Evolutionary conservation across 2,888 invertebrate species (phyloP), one percentile per base, ranked within the genome.

Genomic region (Drosophila fulvimacula): DNA sequence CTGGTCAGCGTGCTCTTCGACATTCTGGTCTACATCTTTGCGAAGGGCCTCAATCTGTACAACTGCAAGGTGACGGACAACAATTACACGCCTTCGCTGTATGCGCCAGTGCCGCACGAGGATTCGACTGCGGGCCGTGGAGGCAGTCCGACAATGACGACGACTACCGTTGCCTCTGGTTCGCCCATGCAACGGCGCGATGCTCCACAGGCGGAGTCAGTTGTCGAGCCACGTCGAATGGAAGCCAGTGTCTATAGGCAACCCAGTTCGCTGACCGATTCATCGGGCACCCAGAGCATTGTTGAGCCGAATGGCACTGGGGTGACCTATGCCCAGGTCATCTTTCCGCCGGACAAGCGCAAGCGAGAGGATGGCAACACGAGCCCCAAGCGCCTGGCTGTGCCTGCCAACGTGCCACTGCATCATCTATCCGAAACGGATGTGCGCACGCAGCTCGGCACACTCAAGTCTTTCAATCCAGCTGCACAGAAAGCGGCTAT

Each of bases 1-100:
- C 57, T 92, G 3, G 64, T 93, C 2, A 93, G 93, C 15, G 87
- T 93, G 1, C 41, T 93, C 4, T 92, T 94, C 21, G 93, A 94
- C 71, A 78, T 93, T 1, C 58, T 93, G 1, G 93, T 94, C 2
- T 93, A 92, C 73, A 86, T 93, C 49, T 93, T 93, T 56, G 91
- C 92, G 17, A 91, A 92, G 63, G 89, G 89, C 0, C 69, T 92
- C 5, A 92, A 92, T 53, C 81, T 92, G 5, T 92, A 92, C 76
- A 92, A 92, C 44, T 91, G 92, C 72, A 92, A 92, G 69, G 91
- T 92, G 4, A 92, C 91, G 30, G 92, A 93, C 69, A 79, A 93
- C 27, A 84, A 92, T 52, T 92, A 91, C 44, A 91, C 91, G 6
- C 91, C 91, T 4, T 90, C 92, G 1, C 57, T 92, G 7, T 92